These are phyloP conservation scores for Batillaria attramentaria DNA, from an alignment of 1,140 invertebrate genomes.

Conservation along the genomic window DNA sequence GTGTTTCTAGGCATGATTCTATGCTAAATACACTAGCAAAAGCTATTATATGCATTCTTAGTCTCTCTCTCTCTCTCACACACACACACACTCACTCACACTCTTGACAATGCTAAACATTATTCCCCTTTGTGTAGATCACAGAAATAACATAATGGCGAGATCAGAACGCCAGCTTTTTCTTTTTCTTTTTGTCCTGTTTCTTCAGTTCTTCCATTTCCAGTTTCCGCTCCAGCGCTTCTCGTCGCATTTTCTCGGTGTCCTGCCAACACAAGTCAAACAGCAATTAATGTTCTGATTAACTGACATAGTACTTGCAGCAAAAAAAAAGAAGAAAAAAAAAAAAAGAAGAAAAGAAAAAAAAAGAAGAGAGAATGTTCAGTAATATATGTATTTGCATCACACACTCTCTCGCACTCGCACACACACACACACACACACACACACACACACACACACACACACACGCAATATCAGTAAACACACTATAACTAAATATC, in stretches of 20 bases:
- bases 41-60: too few relatives aligned
- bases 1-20: too few relatives aligned
- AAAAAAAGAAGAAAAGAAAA: conserved; percentile 4
- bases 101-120: too few relatives aligned
- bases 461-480: too few relatives aligned
- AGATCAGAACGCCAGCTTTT: conserved; percentile 53
- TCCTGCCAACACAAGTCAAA: conserved; percentile 47
- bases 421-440: too few relatives aligned
- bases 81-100: too few relatives aligned
- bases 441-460: too few relatives aligned
- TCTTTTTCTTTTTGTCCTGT: conserved; percentile 56
- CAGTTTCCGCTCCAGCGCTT: conserved; percentile 53
- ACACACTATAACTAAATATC: too few relatives aligned
- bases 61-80: too few relatives aligned
- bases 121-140: background rate
- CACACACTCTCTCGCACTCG: too few relatives aligned
- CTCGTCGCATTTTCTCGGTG: conserved; percentile 50
- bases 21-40: too few relatives aligned
- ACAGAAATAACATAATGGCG: background rate
- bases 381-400: too few relatives aligned
- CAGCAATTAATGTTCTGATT: background rate
- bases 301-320: background rate
- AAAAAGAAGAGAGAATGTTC: background rate
- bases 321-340: background rate
- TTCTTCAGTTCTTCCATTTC: conserved; percentile 52